Conservation (phyloP, 2,797 vertebrate species). For the Rhinoraja longicauda region DNA sequence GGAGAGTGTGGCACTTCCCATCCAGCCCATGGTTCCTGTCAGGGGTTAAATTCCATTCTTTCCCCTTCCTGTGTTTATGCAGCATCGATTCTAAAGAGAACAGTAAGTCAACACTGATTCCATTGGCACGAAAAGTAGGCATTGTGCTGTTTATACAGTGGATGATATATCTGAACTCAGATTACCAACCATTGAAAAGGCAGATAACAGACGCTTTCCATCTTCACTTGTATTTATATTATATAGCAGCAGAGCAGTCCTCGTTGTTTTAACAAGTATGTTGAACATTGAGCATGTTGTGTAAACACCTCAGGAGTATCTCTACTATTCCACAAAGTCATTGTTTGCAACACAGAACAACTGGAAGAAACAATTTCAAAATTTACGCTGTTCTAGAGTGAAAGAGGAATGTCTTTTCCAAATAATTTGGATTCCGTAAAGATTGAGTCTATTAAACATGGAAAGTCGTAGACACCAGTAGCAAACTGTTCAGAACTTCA, state of each 20-base stretch:
- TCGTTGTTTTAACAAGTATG: neutral
- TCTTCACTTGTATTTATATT: neutral
- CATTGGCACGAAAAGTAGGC: neutral
- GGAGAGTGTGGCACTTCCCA: neutral
- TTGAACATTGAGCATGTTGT: neutral
- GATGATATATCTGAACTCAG: neutral
- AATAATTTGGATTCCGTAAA: neutral
- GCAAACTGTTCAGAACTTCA: too few species aligned
- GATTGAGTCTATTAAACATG: neutral
- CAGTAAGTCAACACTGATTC: conserved; percentile 15
- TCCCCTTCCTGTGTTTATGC: neutral
- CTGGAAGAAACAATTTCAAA: too few species aligned
- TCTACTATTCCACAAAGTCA: neutral
- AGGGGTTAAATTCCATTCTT: neutral
- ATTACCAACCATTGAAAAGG: neutral
- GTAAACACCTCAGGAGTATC: neutral
- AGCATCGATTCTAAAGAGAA: neutral
- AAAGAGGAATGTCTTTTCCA: neutral
- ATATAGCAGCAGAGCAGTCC: neutral
- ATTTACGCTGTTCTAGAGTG: neutral
- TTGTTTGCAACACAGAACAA: neutral
- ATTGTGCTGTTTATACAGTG: neutral
- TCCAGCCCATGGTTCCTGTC: neutral
- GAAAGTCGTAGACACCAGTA: too few species aligned
- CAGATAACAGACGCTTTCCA: conserved; percentile 7